Percentiles rank a stretch among this genome's conserved stretches.
These are phyloP conservation scores for Molanna angustata DNA, from an alignment of 2,888 invertebrate species.

Conservation along the genomic window DNA sequence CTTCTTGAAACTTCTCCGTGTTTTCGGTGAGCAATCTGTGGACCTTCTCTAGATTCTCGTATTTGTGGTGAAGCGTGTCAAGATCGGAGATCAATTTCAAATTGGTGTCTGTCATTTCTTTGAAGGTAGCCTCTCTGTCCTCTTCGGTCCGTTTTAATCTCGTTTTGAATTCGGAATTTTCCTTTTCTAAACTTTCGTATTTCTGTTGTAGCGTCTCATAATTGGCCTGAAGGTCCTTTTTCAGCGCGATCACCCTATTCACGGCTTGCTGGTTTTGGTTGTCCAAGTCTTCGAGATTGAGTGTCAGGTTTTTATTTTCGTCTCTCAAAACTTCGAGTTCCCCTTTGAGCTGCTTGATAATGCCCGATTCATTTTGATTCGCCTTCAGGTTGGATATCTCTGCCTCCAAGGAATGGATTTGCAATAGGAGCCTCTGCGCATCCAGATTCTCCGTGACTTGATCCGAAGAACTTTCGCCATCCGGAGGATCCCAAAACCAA, in stretches of 20 bases:
- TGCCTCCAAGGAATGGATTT: constrained; percentile 28
- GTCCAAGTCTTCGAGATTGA: constrained; percentile 69
- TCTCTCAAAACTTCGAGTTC: constrained; percentile 53
- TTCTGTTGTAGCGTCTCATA: constrained; percentile 51
- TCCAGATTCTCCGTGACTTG: constrained; percentile 7
- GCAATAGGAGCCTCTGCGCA: constrained; percentile 12
- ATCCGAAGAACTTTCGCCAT: constrained; percentile 36
- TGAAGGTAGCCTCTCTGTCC: constrained; percentile 32
- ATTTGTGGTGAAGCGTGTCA: constrained; percentile 49
- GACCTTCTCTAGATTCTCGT: constrained; percentile 50
- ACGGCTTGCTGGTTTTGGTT: constrained; percentile 69
- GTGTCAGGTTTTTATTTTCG: constrained; percentile 57
- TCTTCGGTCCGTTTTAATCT: constrained; percentile 11
- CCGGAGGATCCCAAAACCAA: constrained; percentile 56
- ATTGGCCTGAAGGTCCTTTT: constrained; percentile 54
- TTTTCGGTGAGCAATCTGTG: constrained; percentile 48
- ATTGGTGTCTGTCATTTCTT: constrained; percentile 48
- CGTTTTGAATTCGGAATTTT: constrained; percentile 17
- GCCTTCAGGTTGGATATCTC: constrained; percentile 39
- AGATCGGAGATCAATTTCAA: constrained; percentile 47
- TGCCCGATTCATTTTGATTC: constrained; percentile 28
- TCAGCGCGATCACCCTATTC: constrained; percentile 55
- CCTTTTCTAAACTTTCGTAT: constrained; percentile 38
- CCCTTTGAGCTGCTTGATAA: constrained; percentile 41
- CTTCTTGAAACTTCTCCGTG: constrained; percentile 53